Conservation (phyloP, 2,113 vertebrate genomes). For the Ifrita kowaldi region DNA sequence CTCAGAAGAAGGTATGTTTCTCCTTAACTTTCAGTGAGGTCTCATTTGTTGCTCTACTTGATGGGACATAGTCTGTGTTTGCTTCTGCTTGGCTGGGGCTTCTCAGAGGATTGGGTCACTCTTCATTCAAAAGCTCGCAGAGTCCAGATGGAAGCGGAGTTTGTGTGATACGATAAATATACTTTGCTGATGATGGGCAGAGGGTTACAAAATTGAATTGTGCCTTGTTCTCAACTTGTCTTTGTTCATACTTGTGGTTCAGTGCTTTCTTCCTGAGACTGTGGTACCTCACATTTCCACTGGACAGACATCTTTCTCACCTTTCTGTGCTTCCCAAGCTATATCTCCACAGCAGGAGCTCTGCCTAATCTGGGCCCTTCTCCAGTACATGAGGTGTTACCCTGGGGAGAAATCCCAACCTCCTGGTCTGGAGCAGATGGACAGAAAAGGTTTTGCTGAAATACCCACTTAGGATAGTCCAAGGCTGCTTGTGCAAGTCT, state of each 20-base stretch:
- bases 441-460: background rate
- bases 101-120: background rate
- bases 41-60: background rate
- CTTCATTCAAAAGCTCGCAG: background rate
- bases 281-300: background rate
- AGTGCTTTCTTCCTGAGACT: background rate
- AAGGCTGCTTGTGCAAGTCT: background rate
- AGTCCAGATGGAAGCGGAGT: background rate
- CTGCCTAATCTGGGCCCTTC: background rate
- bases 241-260: background rate
- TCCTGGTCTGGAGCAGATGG: background rate
- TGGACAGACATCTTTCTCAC: background rate
- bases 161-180: background rate
- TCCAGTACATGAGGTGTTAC: background rate
- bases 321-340: background rate
- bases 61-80: fast-evolving
- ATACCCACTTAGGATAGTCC: background rate
- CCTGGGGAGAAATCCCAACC: background rate
- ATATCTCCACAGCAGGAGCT: background rate
- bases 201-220: background rate
- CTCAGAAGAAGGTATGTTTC: background rate
- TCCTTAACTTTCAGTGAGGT: background rate
- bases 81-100: background rate
- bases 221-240: background rate
- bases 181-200: background rate